phyloP scores from a whole-genome alignment of 2,113 vertebrate genomes.

The Lycaon pictus region DNA sequence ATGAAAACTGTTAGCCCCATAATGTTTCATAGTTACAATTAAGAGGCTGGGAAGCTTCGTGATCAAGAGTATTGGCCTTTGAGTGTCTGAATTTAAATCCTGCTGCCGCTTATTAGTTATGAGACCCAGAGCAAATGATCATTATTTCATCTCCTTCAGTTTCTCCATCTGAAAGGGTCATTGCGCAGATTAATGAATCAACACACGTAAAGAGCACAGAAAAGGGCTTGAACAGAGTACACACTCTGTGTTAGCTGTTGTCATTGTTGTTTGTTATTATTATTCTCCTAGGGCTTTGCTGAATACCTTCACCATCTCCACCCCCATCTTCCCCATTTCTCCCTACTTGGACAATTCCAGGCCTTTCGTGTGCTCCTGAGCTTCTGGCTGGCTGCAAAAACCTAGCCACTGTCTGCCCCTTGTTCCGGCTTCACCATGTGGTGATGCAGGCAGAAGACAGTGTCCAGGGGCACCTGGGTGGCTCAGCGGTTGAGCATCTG shows the following conservation, averaged over 20 bases:
- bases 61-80: not conserved
- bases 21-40: not conserved
- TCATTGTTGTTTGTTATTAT: not conserved
- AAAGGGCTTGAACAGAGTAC: not conserved
- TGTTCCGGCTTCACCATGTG: not conserved
- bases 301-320: not conserved
- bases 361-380: not conserved
- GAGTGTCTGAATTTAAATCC: conserved; percentile 31
- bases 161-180: not conserved
- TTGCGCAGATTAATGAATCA: not conserved
- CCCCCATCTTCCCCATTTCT: not conserved
- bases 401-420: not conserved
- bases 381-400: not conserved
- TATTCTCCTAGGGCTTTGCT: not conserved
- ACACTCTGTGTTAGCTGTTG: not conserved
- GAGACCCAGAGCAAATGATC: not conserved
- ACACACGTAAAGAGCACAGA: not conserved
- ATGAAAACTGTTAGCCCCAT: not conserved
- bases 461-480: not conserved
- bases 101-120: not conserved
- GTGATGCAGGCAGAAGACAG: not conserved
- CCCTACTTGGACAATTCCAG: not conserved
- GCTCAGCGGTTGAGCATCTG: not conserved
- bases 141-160: conserved; percentile 6
- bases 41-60: not conserved